Evolutionary conservation across 2,113 vertebrate genomes (phyloP).

Genomic region (Neolamprologus cancellatus): DNA sequence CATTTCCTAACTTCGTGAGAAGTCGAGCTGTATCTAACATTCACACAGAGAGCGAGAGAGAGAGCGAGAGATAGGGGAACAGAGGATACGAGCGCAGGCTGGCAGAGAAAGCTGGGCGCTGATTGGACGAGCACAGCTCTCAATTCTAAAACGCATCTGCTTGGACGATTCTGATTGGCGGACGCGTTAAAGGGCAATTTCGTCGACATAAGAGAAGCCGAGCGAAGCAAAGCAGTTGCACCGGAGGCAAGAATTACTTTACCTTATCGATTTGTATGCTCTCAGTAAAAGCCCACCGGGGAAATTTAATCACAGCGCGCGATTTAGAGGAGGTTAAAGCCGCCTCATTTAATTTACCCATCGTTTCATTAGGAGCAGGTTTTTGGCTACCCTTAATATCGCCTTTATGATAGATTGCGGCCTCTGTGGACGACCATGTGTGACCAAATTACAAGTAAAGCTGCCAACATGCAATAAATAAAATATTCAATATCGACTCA

Average conservation of each 20-base stretch:
- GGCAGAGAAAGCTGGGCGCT: not conserved
- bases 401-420: not conserved
- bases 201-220: not conserved
- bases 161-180: slow-evolving; percentile 40
- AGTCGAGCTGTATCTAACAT: not conserved
- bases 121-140: slow-evolving; percentile 35
- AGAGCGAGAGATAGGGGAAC: not conserved
- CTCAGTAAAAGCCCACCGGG: slow-evolving; percentile 32
- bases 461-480: not conserved
- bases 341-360: slow-evolving; percentile 19
- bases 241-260: slow-evolving; percentile 39
- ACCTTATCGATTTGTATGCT: slow-evolving; percentile 40
- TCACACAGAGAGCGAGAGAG: not conserved
- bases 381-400: not conserved
- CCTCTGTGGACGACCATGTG: not conserved
- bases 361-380: not conserved
- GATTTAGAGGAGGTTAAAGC: not conserved
- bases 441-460: not conserved
- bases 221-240: not conserved
- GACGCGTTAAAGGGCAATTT: slow-evolving; percentile 21
- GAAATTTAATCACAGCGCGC: slow-evolving; percentile 27
- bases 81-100: not conserved
- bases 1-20: slow-evolving; percentile 18
- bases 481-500: not conserved
- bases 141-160: not conserved